Base-by-base conservation (phyloP, 1,140 invertebrate species). In the Anagrus nilaparvatae region DNA sequence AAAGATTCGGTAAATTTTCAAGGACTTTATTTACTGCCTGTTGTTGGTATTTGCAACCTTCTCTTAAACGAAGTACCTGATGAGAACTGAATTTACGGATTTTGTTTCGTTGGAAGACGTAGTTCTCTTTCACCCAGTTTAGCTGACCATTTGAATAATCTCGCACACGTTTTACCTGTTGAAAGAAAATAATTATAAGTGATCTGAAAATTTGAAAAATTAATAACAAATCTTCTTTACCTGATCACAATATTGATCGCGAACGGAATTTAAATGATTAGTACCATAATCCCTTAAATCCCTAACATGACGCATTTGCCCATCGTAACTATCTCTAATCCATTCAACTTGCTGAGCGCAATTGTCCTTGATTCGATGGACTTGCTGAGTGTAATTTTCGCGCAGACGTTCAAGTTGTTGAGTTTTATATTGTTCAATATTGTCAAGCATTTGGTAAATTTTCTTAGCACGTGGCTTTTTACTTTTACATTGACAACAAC, bases 1-100 rank as follows among this genome's bases (percentile, higher is more conserved):
- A 87, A 7, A 92, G 69, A 54, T 78, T 87, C n/a, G 91, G 91
- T 49, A 97, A 70, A 58, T 91, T 94, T 59, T 97, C 92, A 24
- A 97, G 60, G 2, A 97, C 82, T 61, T 95, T 95, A 64, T 93
- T 90, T 6, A 97, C 64, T 4, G 90, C 91, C 62, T 91, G 87
- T 60, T 95, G 91, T 60, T 93, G 89, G 54, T 92, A 88, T 65
- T 95, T 95, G 73, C 92, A 95, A 5, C 87, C 88, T 62, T 95
- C 90, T 6, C 89, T 77, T 4, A 95, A 67, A 32, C 87, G 74
- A 12, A 93, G 65, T 24, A 94, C 79, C 61, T 96, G 91, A 55
- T 92, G 85, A 0, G 87, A 80, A 61, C 88, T 91, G 67, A 95
- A 97, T 61, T 96, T 95, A 12, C 90, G 74, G 39, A 96, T 91